These are phyloP conservation scores for Camelus bactrianus DNA, from an alignment of 2,113 vertebrate species.

Conservation along the genomic window DNA sequence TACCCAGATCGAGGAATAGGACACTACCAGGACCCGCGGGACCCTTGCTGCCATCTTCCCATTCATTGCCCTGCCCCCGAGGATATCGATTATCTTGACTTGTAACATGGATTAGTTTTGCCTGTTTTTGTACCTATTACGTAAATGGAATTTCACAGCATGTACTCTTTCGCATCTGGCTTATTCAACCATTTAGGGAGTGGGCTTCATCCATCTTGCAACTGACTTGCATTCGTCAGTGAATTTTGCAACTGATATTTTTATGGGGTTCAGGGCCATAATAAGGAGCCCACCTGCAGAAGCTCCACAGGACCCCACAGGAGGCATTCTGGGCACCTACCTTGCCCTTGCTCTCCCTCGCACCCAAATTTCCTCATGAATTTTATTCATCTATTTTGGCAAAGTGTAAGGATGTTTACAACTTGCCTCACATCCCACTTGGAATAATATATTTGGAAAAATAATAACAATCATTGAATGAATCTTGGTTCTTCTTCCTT, in stretches of 20 bases:
- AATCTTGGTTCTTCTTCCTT: too few relatives aligned
- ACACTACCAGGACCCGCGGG: fast-evolving
- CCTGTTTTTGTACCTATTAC: neutral
- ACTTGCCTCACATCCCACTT: neutral
- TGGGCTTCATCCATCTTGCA: neutral
- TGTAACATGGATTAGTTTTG: neutral
- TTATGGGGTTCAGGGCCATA: neutral
- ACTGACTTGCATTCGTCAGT: neutral
- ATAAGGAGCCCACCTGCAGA: neutral
- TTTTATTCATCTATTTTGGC: neutral
- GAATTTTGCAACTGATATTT: neutral
- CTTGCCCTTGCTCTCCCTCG: neutral
- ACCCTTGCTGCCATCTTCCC: too few relatives aligned
- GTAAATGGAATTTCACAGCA: neutral
- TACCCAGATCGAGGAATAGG: neutral
- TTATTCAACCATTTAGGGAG: neutral
- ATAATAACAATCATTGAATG: neutral
- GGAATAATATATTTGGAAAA: neutral
- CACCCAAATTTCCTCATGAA: neutral
- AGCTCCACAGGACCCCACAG: fast-evolving
- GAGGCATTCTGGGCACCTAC: neutral
- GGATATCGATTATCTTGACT: neutral
- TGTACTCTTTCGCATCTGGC: neutral
- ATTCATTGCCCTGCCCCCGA: neutral
- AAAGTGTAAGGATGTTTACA: neutral